These are phyloP conservation scores for Watsonalla cultraria DNA, from an alignment of 2,888 invertebrate species.

Conservation along the genomic window DNA sequence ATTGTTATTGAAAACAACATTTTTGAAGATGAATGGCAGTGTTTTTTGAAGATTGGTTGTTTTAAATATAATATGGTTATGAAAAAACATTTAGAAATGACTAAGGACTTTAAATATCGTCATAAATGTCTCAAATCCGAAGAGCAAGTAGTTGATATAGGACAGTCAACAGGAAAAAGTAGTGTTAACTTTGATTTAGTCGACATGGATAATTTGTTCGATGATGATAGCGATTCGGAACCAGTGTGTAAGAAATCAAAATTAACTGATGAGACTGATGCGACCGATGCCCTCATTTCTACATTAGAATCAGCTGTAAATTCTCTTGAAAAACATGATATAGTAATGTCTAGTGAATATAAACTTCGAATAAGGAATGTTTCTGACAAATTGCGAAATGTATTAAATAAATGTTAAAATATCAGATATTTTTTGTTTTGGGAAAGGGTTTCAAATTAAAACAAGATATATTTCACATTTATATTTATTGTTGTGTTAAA, in stretches of 20 bases:
- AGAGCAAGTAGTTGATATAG: slow-evolving; percentile 1
- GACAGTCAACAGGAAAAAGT: slow-evolving; percentile 16
- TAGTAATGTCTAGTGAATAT: slow-evolving; percentile 34
- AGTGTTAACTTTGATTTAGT: slow-evolving; percentile 52
- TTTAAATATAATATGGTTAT: slow-evolving; percentile 9
- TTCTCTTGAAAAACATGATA: slow-evolving; percentile 40
- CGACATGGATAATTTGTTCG: slow-evolving; percentile 50
- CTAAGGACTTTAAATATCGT: slow-evolving; percentile 19
- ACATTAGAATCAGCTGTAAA: slow-evolving; percentile 45
- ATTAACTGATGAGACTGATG: slow-evolving; percentile 25
- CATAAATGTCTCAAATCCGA: slow-evolving; percentile 39
- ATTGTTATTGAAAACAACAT: slow-evolving; percentile 25
- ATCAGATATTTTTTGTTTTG: slow-evolving; percentile 5
- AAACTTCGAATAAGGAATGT: slow-evolving; percentile 41
- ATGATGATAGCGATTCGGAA: slow-evolving; percentile 38
- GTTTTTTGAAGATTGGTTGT: slow-evolving; percentile 14
- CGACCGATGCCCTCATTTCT: slow-evolving; percentile 37
- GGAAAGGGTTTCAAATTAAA: slow-evolving; percentile 34
- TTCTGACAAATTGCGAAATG: slow-evolving; percentile 47
- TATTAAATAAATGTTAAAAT: slow-evolving; percentile 34
- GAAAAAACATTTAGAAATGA: slow-evolving; percentile 21
- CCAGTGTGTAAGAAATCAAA: slow-evolving; percentile 55
- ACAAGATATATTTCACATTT: slow-evolving; percentile 70
- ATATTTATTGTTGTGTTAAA: slow-evolving; percentile 78
- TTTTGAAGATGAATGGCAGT: slow-evolving; percentile 27